phyloP scores from a whole-genome alignment of 1,140 invertebrate species.

The Drosophila equinoxialis region DNA sequence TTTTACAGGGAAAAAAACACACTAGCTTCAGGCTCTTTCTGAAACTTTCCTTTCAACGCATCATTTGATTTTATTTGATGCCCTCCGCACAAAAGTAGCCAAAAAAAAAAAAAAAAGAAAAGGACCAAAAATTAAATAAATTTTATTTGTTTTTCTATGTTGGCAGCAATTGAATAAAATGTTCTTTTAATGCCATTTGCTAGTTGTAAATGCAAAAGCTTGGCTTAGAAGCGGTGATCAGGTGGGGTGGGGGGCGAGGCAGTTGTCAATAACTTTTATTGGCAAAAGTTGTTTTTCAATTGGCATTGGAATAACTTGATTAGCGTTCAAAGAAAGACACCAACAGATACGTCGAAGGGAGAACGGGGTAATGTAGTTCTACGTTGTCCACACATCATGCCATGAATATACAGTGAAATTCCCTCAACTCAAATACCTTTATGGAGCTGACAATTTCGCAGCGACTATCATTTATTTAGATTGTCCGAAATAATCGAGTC shows the following conservation, averaged over 20 bases:
- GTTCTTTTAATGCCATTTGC: conserved; percentile 54
- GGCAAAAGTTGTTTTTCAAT: background rate
- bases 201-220: conserved; percentile 8
- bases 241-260: background rate
- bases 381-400: too few relatives aligned
- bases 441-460: too few relatives aligned
- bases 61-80: conserved; percentile 81
- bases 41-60: conserved; percentile 63
- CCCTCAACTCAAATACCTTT: background rate
- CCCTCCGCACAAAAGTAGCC: conserved; percentile 57
- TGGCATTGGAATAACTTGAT: conserved; percentile 32
- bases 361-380: too few relatives aligned
- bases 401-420: too few relatives aligned
- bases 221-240: background rate
- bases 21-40: conserved; percentile 60
- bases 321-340: background rate
- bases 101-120: conserved; percentile 33
- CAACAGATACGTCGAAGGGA: too few relatives aligned
- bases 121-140: conserved; percentile 58
- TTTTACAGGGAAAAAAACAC: conserved; percentile 4
- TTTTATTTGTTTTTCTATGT: conserved; percentile 76
- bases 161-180: conserved; percentile 80
- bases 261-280: conserved; percentile 29
- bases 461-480: too few relatives aligned
- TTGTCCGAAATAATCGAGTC: background rate